Conservation (phyloP, 30 jellyfish, hydroid and myxozoan species). For the Turritopsis rubra region DNA sequence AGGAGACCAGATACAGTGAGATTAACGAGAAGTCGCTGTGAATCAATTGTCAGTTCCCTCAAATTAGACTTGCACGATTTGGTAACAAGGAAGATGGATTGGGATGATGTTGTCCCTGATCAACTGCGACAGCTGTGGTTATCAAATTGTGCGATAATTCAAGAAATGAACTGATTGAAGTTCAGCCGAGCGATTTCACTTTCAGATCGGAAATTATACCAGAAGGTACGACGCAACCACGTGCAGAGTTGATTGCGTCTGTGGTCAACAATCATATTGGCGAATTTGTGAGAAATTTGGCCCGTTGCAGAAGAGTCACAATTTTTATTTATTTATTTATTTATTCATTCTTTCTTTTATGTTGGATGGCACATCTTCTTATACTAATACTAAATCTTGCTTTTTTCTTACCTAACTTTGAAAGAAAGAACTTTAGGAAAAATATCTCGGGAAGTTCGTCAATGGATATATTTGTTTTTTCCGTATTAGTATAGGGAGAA, state of each 20-base stretch:
- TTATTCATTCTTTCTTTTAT: too few relatives aligned
- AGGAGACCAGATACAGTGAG: not conserved
- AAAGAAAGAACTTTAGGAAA: too few relatives aligned
- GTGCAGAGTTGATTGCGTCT: not conserved
- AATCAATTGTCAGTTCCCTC: too few relatives aligned
- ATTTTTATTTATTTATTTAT: too few relatives aligned
- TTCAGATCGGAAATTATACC: not conserved
- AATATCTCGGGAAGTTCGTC: too few relatives aligned
- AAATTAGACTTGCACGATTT: not conserved
- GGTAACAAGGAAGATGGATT: not conserved
- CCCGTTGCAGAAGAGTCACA: too few relatives aligned
- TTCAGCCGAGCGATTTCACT: not conserved
- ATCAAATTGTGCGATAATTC: not conserved
- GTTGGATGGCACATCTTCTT: too few relatives aligned
- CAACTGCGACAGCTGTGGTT: not conserved
- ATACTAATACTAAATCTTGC: too few relatives aligned
- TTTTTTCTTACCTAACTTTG: too few relatives aligned
- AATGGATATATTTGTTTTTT: too few relatives aligned
- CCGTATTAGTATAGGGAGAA: too few relatives aligned
- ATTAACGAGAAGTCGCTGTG: not conserved
- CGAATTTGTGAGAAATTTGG: not conserved
- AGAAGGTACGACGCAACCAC: not conserved
- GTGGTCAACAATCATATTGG: not conserved
- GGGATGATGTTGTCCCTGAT: not conserved
- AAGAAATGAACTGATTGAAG: not conserved